phyloP scores from a whole-genome alignment of 2,113 vertebrate genomes.

The Callocephalon fimbriatum region DNA sequence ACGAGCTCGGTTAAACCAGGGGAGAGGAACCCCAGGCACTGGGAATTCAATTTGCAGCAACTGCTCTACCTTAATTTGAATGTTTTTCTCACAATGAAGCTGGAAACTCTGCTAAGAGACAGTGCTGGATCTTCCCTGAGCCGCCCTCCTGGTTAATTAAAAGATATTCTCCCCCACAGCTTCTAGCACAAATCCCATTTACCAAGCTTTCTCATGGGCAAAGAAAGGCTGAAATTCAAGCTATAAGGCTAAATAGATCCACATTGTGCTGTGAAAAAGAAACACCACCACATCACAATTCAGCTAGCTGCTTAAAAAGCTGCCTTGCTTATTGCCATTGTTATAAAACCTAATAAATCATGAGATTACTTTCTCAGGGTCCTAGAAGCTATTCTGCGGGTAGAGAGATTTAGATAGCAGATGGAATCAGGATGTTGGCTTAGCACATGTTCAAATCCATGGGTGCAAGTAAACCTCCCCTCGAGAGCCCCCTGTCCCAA shows the following conservation, averaged over 20 bases:
- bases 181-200: conserved; percentile 58
- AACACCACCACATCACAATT: conserved; percentile 41
- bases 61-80: background rate
- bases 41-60: background rate
- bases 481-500: background rate
- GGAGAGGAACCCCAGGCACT: rapidly evolving
- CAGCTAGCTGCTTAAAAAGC: conserved; percentile 50
- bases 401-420: background rate
- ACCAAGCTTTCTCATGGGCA: conserved; percentile 51
- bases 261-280: conserved; percentile 30
- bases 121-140: conserved; percentile 3
- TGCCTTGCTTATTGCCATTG: conserved; percentile 66
- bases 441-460: background rate
- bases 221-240: conserved; percentile 60
- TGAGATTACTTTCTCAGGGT: conserved; percentile 41
- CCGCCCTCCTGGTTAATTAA: conserved; percentile 57
- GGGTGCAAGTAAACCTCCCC: background rate
- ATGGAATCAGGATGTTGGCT: background rate
- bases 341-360: conserved; percentile 63
- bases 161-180: conserved; percentile 42
- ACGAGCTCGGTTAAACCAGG: rapidly evolving
- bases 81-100: background rate
- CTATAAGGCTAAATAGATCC: conserved; percentile 61
- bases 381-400: conserved; percentile 15
- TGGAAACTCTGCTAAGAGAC: background rate